Conservation (phyloP, 2,113 vertebrate genomes). For the Rhinichthys klamathensis region DNA sequence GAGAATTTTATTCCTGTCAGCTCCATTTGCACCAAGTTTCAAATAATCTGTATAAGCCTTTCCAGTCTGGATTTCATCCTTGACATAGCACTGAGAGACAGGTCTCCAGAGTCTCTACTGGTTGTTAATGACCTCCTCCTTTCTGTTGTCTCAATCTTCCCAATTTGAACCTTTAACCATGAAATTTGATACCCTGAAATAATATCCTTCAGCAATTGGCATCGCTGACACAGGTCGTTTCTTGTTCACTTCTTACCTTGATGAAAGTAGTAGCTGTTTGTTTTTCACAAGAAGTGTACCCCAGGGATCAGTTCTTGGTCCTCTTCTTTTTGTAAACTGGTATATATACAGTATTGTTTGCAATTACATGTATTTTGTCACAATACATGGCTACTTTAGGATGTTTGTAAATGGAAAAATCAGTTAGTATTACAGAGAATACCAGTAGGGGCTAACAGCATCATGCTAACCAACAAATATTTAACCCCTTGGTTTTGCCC, state of each 20-base stretch:
- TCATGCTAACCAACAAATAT: background rate
- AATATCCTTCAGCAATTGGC: background rate
- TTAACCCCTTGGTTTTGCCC: background rate
- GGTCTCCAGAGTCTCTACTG: background rate
- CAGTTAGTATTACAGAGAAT: background rate
- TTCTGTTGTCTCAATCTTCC: background rate
- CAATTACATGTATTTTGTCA: background rate
- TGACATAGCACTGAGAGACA: background rate
- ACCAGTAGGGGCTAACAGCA: background rate
- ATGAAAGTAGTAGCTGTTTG: background rate
- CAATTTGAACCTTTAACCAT: background rate
- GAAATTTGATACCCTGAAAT: background rate
- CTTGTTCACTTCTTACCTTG: background rate
- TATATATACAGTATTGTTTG: background rate
- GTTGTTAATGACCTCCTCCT: slow-evolving; percentile 1
- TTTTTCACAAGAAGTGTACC: background rate
- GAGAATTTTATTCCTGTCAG: background rate
- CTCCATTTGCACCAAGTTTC: background rate
- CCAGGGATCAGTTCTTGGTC: background rate
- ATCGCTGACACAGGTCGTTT: background rate
- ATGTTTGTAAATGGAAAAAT: background rate
- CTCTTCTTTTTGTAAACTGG: background rate
- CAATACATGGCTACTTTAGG: background rate
- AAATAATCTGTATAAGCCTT: background rate
- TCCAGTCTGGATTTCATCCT: background rate